Evolutionary conservation across 1,140 invertebrate genomes (phyloP), one percentile per base, ranked within the genome.

Genomic region (Tachypleus tridentatus): DNA sequence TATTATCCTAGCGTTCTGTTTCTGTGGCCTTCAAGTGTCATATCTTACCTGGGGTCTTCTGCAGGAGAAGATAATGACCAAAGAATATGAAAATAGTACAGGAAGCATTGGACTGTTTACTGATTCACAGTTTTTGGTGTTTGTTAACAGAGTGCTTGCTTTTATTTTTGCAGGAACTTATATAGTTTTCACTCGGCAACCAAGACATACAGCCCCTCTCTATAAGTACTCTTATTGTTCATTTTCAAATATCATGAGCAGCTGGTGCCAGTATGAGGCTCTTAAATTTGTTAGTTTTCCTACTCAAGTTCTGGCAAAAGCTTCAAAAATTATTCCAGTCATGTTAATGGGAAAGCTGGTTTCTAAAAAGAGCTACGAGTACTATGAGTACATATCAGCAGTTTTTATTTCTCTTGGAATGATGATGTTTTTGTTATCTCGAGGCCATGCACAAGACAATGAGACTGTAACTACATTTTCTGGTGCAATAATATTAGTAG

Each of bases 231-330:
- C 89, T 0, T 98, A 88, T 79, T 93, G 93, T 75, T 96, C 95
- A 1, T 86, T 99, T 70, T 97, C 93, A 11, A 99, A 99, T 78
- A 93, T 98, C 66, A 86, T 99, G 83, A 97, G 94, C 75, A 95
- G 93, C 56, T 99, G 96, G 96, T 98, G 93, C 78, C 97, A 99
- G 78, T 99, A 99, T 75, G 97, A 99, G 80, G 96, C 96, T 47
- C 80, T 99, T 4, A 99, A 98, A 78, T 99, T 89, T 80, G 92
- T 99, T 69, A 96, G 88, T 73, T 99, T 99, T 78, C 96, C 96
- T 3, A 94, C 93, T 57, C 96, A 98, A 82, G 91, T 96, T 61
- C 77, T 97, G 64, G 91, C 93, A 4, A 97, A 97, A 79, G 91
- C 93, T 49, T 91, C 87, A 51, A 95, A 95, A 80, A 86, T 95